These are phyloP conservation scores for Gymnarchus niloticus DNA, from an alignment of 2,113 vertebrate species.

Conservation along the genomic window DNA sequence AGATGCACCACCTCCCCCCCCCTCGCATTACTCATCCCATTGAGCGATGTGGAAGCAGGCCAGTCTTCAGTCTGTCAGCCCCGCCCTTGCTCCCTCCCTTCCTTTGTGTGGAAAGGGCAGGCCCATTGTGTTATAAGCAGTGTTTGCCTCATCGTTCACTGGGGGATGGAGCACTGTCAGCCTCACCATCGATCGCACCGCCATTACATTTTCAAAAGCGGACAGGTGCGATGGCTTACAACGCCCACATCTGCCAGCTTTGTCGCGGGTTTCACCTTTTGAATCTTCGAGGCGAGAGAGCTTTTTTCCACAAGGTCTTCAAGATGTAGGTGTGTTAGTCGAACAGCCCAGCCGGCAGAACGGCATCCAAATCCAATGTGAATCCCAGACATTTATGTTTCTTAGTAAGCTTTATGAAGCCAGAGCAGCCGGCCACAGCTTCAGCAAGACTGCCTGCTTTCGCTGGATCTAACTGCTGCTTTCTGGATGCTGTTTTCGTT, in stretches of 20 bases:
- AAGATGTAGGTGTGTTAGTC: background rate
- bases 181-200: background rate
- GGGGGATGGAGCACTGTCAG: background rate
- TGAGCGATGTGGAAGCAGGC: constrained; percentile 21
- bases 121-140: constrained; percentile 6
- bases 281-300: background rate
- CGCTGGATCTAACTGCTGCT: background rate
- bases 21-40: constrained; percentile 31
- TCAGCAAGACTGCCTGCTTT: background rate
- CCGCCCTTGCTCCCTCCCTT: constrained; percentile 2
- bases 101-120: constrained; percentile 12
- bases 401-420: background rate
- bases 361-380: background rate
- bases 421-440: background rate
- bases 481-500: background rate
- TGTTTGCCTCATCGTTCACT: constrained; percentile 9
- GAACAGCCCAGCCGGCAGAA: too few species aligned
- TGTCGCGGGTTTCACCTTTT: background rate
- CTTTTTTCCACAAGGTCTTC: background rate
- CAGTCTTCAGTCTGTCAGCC: constrained; percentile 17
- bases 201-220: constrained; percentile 9
- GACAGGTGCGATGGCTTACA: constrained; percentile 9
- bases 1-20: background rate
- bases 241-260: background rate
- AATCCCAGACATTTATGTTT: background rate